These are phyloP conservation scores for Cabera pusaria DNA, from an alignment of 2,888 invertebrate genomes.

Conservation along the genomic window DNA sequence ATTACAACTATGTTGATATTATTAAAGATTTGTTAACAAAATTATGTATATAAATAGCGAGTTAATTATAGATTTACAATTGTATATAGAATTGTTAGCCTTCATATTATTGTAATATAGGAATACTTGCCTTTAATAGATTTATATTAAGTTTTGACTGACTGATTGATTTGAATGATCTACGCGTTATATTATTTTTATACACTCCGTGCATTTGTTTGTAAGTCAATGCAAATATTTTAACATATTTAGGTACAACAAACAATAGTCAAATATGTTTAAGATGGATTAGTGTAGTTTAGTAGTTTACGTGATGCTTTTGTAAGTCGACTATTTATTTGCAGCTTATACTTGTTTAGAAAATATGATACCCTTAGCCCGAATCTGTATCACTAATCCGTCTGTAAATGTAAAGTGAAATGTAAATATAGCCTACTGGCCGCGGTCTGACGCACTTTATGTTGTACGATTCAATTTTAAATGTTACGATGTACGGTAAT, in stretches of 20 bases:
- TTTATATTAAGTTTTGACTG: conserved; percentile 70
- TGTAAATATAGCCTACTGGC: conserved; percentile 43
- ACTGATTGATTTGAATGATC: conserved; percentile 74
- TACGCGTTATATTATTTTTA: conserved; percentile 54
- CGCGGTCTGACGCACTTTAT: conserved; percentile 31
- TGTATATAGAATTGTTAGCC: conserved; percentile 47
- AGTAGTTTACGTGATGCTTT: conserved; percentile 24
- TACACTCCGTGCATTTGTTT: conserved; percentile 62
- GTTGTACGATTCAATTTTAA: conserved; percentile 61
- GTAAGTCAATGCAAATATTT: conserved; percentile 57
- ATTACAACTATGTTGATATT: conserved; percentile 60
- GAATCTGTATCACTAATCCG: conserved; percentile 42
- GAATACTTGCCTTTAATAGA: conserved; percentile 72
- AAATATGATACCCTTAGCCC: conserved; percentile 11
- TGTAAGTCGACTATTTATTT: conserved; percentile 52
- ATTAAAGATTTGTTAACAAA: conserved; percentile 58
- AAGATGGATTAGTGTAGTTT: conserved; percentile 51
- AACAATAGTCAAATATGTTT: conserved; percentile 56
- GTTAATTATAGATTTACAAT: conserved; percentile 33
- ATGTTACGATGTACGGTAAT: conserved; percentile 62
- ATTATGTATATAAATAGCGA: conserved; percentile 60
- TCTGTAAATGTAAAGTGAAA: conserved; percentile 37
- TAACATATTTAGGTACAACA: conserved; percentile 54
- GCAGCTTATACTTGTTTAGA: conserved; percentile 28
- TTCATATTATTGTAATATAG: conserved; percentile 41